Evolutionary conservation across 1,140 invertebrate genomes (phyloP).

Genomic region (Ephestia elutella): DNA sequence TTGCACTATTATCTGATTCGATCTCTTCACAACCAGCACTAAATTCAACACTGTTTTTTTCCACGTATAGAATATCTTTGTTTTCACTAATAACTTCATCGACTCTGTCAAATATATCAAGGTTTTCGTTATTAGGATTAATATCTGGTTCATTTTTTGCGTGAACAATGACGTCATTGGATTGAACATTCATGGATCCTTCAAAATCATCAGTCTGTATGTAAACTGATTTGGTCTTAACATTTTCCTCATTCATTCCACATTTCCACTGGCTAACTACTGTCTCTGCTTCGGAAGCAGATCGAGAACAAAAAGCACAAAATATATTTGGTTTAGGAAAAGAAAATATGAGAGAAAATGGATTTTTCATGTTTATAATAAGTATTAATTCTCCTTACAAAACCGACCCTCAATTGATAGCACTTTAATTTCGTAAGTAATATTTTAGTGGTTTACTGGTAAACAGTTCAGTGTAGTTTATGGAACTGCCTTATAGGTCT

Average conservation of each 20-base stretch:
- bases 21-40: background rate
- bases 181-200: background rate
- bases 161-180: background rate
- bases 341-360: background rate
- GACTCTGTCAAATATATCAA: no score
- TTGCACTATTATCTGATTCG: background rate
- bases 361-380: background rate
- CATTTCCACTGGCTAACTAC: background rate
- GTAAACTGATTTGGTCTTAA: slow-evolving; percentile 4
- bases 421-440: no score
- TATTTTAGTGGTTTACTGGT: no score
- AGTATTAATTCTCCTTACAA: background rate
- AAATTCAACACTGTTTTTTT: background rate
- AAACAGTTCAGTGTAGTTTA: no score
- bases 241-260: background rate
- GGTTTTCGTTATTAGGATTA: no score
- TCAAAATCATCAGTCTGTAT: background rate
- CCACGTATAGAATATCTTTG: background rate
- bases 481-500: no score
- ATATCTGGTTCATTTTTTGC: background rate
- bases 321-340: background rate
- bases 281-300: background rate
- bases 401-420: no score
- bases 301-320: background rate
- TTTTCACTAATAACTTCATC: background rate